Base-by-base conservation (phyloP, 2,797 vertebrate species). In the Peromyscus attwateri region DNA sequence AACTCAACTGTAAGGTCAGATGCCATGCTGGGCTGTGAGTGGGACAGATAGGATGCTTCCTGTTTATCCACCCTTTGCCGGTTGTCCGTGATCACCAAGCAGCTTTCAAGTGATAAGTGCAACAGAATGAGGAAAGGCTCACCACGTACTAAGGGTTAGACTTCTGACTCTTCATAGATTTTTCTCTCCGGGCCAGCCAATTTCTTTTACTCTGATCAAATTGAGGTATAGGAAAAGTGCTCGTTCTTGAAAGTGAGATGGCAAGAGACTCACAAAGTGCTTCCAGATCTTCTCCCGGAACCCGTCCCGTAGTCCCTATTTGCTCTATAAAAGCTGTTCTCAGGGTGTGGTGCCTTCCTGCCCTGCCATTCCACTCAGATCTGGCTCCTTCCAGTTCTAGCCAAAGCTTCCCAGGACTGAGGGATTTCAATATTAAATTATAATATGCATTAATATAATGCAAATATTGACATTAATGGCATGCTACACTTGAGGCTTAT, bases 11-110 rank as follows among this genome's bases (percentile, higher is more conserved):
- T 52, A 37, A 66, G 66, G 31, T 16, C 66, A 43, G 46, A 62
- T 60, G 19, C 23, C 70, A 49, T 21, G 25, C 64, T 0, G 7
- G 23, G 21, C 23, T 19, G 29, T 6, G 21, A 8, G 13, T 0
- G 0, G 17, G n/a, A 25, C 17, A 62, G 62, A 76, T 16, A 12
- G 49, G 70, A 31, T 9, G 27, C 21, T 60, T 49, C 68, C 40
- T 43, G 6, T 11, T 91, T 68, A 60, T 40, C 9, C 10, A 3
- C 11, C 40, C 43, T 77, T 82, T 52, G 27, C 37, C 31, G 46
- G 71, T 95, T 81, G 40, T 16, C 37, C 21, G 3, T 14, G 34
- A 37, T 83, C n/a, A 21, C 10, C 46, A 60, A 40, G 37, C 27
- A 76, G 52, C 9, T 66, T 88, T 77, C 55, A 79, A 37, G 60